Percentiles rank a stretch among this genome's conserved stretches.
phyloP scores from a whole-genome alignment of 2,888 invertebrate species.

The Conistra vaccinii region DNA sequence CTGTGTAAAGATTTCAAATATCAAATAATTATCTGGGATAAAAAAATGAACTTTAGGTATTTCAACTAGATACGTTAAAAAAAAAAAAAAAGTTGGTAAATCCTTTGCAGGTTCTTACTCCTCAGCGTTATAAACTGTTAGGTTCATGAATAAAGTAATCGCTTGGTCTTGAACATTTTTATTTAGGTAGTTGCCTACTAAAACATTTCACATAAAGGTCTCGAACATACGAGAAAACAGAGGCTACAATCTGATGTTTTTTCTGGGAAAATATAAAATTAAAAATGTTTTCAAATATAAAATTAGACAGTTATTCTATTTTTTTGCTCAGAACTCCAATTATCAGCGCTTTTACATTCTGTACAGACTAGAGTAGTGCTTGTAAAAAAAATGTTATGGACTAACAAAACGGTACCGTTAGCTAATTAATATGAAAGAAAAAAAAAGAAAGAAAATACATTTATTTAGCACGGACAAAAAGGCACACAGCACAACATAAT shows the following conservation, averaged over 20 bases:
- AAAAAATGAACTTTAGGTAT: no score
- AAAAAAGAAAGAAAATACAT: no score
- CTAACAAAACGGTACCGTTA: neutral
- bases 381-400: neutral
- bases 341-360: no score
- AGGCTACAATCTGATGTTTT: neutral
- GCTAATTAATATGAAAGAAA: slow-evolving; percentile 3
- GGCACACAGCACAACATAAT: no score
- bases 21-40: no score
- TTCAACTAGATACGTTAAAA: no score
- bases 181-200: neutral
- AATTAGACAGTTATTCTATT: neutral
- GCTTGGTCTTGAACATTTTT: neutral
- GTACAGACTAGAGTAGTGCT: neutral
- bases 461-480: no score
- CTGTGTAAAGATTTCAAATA: no score
- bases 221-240: neutral
- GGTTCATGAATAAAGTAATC: no score
- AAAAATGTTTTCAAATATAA: neutral
- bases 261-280: no score
- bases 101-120: neutral
- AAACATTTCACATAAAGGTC: neutral
- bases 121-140: neutral
- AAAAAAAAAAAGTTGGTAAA: no score
- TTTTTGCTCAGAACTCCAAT: neutral